Conservation (phyloP, 2,888 invertebrate species). For the Eilema sororculum region DNA sequence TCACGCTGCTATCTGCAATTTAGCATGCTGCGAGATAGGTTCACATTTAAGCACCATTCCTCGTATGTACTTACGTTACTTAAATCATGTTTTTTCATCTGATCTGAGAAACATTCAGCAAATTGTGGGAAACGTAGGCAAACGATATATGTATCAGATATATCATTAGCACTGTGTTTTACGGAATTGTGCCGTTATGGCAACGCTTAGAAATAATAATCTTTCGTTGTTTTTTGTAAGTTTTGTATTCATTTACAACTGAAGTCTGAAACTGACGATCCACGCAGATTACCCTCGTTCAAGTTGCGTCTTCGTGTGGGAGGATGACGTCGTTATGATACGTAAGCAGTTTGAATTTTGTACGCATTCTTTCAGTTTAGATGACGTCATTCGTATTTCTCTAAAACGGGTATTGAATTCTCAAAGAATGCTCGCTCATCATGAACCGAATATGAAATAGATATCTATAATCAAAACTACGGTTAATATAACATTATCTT, state of each 20-base stretch:
- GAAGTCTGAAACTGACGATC: slow-evolving; percentile 44
- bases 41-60: background rate
- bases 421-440: background rate
- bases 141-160: too few species aligned
- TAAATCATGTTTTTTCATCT: background rate
- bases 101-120: background rate
- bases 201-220: slow-evolving; percentile 22
- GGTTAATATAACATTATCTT: background rate
- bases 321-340: slow-evolving; percentile 62
- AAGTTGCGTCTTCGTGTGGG: slow-evolving; percentile 50
- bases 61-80: background rate
- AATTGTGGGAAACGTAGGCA: background rate
- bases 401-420: background rate
- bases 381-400: slow-evolving; percentile 49
- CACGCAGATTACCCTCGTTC: slow-evolving; percentile 49
- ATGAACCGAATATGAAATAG: background rate
- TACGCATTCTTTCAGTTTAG: slow-evolving; percentile 38
- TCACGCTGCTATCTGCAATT: slow-evolving; percentile 63
- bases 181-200: slow-evolving; percentile 8
- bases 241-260: slow-evolving; percentile 43
- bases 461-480: background rate
- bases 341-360: slow-evolving; percentile 51
- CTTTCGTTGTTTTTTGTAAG: slow-evolving; percentile 33
- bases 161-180: background rate
- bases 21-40: background rate